Percentiles rank a stretch among this genome's conserved stretches.
Evolutionary conservation across 2,888 invertebrate genomes (phyloP).

Genomic region (Salticus scenicus): DNA sequence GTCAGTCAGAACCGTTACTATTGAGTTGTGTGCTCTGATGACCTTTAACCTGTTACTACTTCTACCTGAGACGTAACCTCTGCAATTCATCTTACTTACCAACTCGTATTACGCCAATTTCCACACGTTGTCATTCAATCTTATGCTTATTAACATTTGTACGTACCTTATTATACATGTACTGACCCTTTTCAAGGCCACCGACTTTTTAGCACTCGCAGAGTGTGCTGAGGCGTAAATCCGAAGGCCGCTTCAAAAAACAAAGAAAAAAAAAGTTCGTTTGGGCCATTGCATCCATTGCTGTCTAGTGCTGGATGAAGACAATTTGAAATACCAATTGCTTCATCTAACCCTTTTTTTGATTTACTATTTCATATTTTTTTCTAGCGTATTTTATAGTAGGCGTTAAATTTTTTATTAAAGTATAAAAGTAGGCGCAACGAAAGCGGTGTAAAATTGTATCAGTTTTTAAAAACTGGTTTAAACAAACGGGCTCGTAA

Average conservation of each 20-base stretch:
- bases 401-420: too few species aligned
- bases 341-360: background rate
- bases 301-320: slow-evolving; percentile 20
- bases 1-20: too few species aligned
- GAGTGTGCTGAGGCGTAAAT: slow-evolving; percentile 48
- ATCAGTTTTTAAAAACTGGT: too few species aligned
- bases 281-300: slow-evolving; percentile 39
- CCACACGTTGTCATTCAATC: slow-evolving; percentile 11
- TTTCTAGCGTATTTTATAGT: background rate
- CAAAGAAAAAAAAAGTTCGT: slow-evolving; percentile 28
- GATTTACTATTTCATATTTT: background rate
- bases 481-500: too few species aligned
- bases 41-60: background rate
- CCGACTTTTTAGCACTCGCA: slow-evolving; percentile 48
- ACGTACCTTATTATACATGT: slow-evolving; percentile 42
- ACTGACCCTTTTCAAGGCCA: slow-evolving; percentile 65
- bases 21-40: background rate
- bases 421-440: too few species aligned
- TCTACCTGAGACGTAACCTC: background rate
- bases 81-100: background rate
- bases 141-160: slow-evolving; percentile 6
- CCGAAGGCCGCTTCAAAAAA: slow-evolving; percentile 45
- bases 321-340: slow-evolving; percentile 22
- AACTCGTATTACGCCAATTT: slow-evolving; percentile 6
- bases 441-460: too few species aligned